Evolutionary conservation across 2,113 vertebrate genomes (phyloP), one percentile per base, ranked within the genome.

Genomic region (Chamaea fasciata): DNA sequence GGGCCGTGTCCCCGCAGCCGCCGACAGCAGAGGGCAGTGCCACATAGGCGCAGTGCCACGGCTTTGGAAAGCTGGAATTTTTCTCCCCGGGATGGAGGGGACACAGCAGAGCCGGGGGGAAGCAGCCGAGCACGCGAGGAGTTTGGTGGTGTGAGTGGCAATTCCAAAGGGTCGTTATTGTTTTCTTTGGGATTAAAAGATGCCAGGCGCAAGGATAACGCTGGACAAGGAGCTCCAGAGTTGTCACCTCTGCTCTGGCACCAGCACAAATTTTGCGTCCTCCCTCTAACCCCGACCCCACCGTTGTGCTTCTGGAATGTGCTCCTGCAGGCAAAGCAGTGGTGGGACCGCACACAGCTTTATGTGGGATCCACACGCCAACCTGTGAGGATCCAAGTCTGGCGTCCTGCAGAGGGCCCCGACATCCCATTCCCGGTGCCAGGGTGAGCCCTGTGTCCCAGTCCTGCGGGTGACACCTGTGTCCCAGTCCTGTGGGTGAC

Each of bases 11-110:
- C 75, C 64, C 67, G 0, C 27, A 21, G 76, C 35, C 79, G 83
- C 64, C 8, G 65, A 96, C 96, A 95, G 96, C 93, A 97, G 96
- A 96, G 94, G 96, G 95, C 96, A 96, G 92, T 93, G 85, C 47
- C 93, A 95, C 95, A 77, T 2, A 2, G 70, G 78, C 24, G 2
- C 92, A 47, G 57, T 2, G 69, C 75, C 30, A 14, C 20, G 69
- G 52, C 24, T 42, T 31, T 13, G n/a, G 6, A 1, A 1, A 12
- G 7, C 0, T 33, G 33, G 15, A 3, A 8, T 60, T 75, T 46
- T 39, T 14, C 13, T 35, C 9, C 15, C 20, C 15, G 15, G 44
- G 46, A 4, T 8, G 49, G 10, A 79, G 21, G 26, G 41, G 26
- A 16, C 13, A 0, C 21, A 1, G 21, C 20, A 3, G 4, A 49